Evolutionary conservation across 2,888 invertebrate genomes (phyloP).

Genomic region (Thalpophila matura): DNA sequence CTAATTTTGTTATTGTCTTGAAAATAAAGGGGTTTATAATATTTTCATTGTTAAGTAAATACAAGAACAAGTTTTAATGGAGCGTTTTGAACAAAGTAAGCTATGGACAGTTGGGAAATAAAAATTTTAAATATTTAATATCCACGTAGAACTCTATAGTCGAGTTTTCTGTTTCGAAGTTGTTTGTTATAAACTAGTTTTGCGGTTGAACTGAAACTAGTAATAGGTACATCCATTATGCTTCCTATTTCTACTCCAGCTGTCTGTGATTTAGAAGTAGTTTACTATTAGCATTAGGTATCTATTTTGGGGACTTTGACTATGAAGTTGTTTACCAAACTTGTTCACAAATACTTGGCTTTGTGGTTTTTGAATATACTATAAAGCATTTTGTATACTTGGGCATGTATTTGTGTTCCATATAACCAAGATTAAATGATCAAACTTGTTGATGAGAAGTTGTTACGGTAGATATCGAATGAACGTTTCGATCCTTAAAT

Average conservation of each 20-base stretch:
- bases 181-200: slow-evolving; percentile 37
- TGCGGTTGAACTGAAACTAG: slow-evolving; percentile 27
- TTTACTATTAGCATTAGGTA: not conserved
- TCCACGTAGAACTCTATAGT: slow-evolving; percentile 22
- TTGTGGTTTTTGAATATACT: not conserved
- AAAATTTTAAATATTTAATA: slow-evolving; percentile 42
- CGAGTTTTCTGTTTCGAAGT: slow-evolving; percentile 40
- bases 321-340: not conserved
- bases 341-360: not conserved
- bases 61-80: slow-evolving; percentile 52
- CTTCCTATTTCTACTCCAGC: slow-evolving; percentile 1
- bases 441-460: not conserved
- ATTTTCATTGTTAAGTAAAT: slow-evolving; percentile 48
- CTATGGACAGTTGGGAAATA: slow-evolving; percentile 33
- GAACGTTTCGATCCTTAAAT: not conserved
- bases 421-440: not conserved
- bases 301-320: not conserved
- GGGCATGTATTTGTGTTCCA: not conserved
- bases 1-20: slow-evolving; percentile 60
- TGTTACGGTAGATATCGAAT: not conserved
- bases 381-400: too few species aligned
- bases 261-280: slow-evolving; percentile 12
- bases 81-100: slow-evolving; percentile 42
- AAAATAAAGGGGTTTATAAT: slow-evolving; percentile 55
- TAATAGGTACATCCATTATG: slow-evolving; percentile 15